Evolutionary conservation across 1,140 invertebrate species (phyloP).

Genomic region (Bombus haemorrhoidalis): DNA sequence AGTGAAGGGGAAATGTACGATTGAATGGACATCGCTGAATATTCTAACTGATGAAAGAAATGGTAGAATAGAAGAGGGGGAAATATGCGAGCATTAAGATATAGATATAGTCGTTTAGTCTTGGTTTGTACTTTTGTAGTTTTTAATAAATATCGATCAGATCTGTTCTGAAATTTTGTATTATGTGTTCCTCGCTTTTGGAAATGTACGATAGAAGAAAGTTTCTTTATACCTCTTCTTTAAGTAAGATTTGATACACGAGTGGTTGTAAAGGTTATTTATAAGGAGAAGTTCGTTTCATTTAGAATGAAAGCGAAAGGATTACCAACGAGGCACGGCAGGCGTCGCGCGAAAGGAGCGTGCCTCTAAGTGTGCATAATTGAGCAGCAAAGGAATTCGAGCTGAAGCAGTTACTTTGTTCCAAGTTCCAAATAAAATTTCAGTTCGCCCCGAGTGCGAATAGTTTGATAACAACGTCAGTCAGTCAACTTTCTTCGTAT

Average conservation of each 20-base stretch:
- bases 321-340: neutral
- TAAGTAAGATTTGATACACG: too few relatives aligned
- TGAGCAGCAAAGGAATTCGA: conserved; percentile 32
- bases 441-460: conserved; percentile 30
- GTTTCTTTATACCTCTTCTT: neutral
- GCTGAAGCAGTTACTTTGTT: conserved; percentile 29
- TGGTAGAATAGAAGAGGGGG: too few relatives aligned
- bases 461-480: conserved; percentile 39
- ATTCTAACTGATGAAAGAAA: too few relatives aligned
- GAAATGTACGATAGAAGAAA: too few relatives aligned
- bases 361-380: conserved; percentile 35
- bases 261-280: neutral
- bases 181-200: too few relatives aligned
- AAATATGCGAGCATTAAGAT: too few relatives aligned
- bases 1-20: too few relatives aligned
- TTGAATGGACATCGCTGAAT: too few relatives aligned
- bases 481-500: conserved; percentile 28
- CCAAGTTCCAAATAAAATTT: conserved; percentile 36
- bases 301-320: neutral
- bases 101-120: too few relatives aligned
- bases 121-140: too few relatives aligned
- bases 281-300: neutral
- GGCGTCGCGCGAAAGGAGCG: neutral
- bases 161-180: too few relatives aligned
- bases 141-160: too few relatives aligned